Base-by-base conservation (phyloP, 2,888 invertebrate genomes). In the Cephus rjabovi region DNA sequence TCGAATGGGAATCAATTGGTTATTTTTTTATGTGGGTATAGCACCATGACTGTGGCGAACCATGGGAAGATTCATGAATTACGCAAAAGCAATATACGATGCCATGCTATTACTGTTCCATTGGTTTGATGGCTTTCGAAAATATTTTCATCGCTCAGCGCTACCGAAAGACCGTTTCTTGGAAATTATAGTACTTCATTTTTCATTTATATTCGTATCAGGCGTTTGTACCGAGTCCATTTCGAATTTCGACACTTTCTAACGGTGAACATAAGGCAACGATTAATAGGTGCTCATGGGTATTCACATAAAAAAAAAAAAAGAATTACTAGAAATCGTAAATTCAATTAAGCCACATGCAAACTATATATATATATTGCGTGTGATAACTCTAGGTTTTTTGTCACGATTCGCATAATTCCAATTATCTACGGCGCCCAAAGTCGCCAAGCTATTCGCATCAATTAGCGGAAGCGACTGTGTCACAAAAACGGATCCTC, bases 1-100 rank as follows among this genome's bases (percentile, higher is more conserved):
- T 83, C 83, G 87, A 87, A 87, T 89, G 86, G 87, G 83, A 88
- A 89, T 87, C 85, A 86, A 89, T 87, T 87, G 87, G 87, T 89
- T 87, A 88, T 6, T 40, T 75, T 75, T 35, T 15, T 40, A 31
- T 56, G 33, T 70, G 23, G 56, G 23, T 15, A 34, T 33, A 37
- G 35, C n/a, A 15, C 12, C 40, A 6, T 15, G 40, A 6, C 40
- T 40, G 6, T 40, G 40, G 15, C 40, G 40, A 40, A 40, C 40
- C 40, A 40, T 40, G 40, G 40, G 40, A 40, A 40, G 15, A 40
- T 40, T 40, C 40, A 40, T 40, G 40, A 40, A 40, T 40, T 40
- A 40, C 40, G 40, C 40, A 40, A 40, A 40, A 15, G 40, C 40
- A 40, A 40, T 40, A 6, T 15, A 40, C 6, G 15, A 40, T 40